A percentile compares a stretch with the other conserved stretches of the same genome.
Evolutionary conservation across 2,113 vertebrate species (phyloP).

Genomic region (Paramormyrops kingsleyae): DNA sequence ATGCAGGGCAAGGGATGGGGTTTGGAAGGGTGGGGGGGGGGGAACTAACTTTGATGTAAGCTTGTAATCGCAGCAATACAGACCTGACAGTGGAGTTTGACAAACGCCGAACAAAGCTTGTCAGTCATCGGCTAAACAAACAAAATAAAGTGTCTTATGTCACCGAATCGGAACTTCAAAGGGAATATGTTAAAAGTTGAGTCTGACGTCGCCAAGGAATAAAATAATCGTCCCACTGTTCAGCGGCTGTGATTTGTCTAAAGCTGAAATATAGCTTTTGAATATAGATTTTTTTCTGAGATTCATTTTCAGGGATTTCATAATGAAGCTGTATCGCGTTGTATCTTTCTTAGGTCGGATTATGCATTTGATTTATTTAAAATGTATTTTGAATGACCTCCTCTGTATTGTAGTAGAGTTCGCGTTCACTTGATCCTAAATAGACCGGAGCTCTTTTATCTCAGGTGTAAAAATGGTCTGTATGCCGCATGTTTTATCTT

Average conservation of each 20-base stretch:
- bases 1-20: slow-evolving; percentile 35
- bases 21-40: neutral
- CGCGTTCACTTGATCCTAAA: neutral
- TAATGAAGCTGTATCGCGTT: neutral
- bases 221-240: slow-evolving; percentile 42
- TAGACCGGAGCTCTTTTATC: neutral
- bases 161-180: slow-evolving; percentile 36
- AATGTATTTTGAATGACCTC: neutral
- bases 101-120: slow-evolving; percentile 45
- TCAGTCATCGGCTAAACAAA: slow-evolving; percentile 41
- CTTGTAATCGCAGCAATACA: slow-evolving; percentile 40
- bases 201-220: slow-evolving; percentile 27
- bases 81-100: slow-evolving; percentile 38
- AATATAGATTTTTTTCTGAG: neutral
- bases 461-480: neutral
- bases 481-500: neutral
- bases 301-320: neutral
- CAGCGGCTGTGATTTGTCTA: slow-evolving; percentile 16
- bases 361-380: neutral
- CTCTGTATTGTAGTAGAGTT: neutral
- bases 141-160: slow-evolving; percentile 28
- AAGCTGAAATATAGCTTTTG: neutral
- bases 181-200: slow-evolving; percentile 30
- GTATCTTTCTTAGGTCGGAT: neutral
- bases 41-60: slow-evolving; percentile 45